Evolutionary conservation across 2,113 vertebrate species (phyloP).

Genomic region (Excalfactoria chinensis): DNA sequence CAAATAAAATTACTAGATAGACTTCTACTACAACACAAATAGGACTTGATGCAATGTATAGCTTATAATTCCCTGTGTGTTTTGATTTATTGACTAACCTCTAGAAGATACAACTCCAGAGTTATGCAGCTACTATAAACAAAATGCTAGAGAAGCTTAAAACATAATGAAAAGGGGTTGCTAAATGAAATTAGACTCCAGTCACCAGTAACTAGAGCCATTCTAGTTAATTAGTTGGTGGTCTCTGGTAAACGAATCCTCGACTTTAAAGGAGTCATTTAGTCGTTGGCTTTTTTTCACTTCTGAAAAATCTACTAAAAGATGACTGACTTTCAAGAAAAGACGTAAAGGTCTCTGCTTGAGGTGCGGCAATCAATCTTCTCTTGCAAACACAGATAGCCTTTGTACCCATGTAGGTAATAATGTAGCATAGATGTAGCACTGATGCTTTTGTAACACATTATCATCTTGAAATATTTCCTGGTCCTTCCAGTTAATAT

Average conservation of each 20-base stretch:
- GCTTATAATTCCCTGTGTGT: rapidly evolving
- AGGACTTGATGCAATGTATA: not conserved
- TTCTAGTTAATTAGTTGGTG: not conserved
- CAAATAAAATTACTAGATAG: not conserved
- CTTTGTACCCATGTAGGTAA: not conserved
- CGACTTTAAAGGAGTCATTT: not conserved
- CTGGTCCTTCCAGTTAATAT: not conserved
- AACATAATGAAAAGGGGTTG: not conserved
- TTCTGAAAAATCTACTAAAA: not conserved
- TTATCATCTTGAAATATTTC: not conserved
- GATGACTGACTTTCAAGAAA: not conserved
- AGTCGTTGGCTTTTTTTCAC: not conserved
- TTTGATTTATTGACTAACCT: not conserved
- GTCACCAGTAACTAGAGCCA: not conserved
- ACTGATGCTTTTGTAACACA: not conserved
- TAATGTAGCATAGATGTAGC: not conserved
- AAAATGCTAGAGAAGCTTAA: not conserved
- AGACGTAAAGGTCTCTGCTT: not conserved
- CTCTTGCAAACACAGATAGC: not conserved
- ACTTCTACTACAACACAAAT: not conserved
- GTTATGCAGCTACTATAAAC: not conserved
- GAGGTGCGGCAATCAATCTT: not conserved
- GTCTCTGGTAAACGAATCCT: not conserved
- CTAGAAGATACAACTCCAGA: not conserved
- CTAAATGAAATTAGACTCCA: not conserved